Evolutionary conservation across 2,113 vertebrate species (phyloP).

Genomic region (Irena cyanogastra): DNA sequence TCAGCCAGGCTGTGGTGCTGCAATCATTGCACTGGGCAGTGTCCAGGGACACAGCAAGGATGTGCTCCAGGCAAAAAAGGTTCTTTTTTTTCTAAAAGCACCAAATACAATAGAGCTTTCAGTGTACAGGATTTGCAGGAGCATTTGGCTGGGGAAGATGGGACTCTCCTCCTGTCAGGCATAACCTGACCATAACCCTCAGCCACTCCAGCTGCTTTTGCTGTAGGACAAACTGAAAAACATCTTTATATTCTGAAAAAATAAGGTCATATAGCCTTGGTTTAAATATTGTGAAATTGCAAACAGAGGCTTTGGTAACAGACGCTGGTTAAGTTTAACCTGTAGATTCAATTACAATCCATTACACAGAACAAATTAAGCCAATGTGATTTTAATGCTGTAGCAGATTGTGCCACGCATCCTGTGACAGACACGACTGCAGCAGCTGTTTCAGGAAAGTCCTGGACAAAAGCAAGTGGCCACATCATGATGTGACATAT

Average conservation of each 20-base stretch:
- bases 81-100: background rate
- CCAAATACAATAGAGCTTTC: background rate
- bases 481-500: background rate
- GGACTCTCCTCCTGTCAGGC: background rate
- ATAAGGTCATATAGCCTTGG: background rate
- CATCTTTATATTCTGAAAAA: background rate
- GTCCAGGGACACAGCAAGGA: background rate
- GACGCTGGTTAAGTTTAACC: background rate
- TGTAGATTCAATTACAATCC: background rate
- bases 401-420: accelerated
- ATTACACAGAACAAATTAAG: slow-evolving; percentile 22
- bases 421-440: background rate
- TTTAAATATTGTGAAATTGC: background rate
- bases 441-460: background rate
- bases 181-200: background rate
- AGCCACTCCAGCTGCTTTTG: background rate
- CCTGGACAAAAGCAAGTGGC: background rate
- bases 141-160: background rate
- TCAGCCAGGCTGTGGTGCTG: background rate
- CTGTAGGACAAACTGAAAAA: background rate
- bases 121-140: background rate
- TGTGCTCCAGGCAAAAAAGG: background rate
- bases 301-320: background rate
- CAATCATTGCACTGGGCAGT: background rate
- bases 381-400: background rate